Conservation (phyloP, 1,140 invertebrate species). For the Calephelis virginiensis region DNA sequence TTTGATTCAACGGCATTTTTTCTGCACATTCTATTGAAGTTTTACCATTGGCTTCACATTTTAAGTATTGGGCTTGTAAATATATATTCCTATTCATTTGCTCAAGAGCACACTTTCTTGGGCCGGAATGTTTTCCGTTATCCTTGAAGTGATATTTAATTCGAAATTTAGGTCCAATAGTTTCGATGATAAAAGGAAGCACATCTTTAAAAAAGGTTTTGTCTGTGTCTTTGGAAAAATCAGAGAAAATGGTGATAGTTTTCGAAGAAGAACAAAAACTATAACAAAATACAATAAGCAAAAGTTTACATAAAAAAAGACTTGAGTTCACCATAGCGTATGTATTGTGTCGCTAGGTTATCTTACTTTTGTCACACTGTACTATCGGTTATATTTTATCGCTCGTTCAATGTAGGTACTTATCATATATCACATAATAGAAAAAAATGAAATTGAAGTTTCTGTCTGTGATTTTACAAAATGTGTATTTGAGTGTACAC, state of each 20-base stretch:
- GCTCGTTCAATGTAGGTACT: too few species aligned
- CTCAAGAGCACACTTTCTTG: constrained; percentile 32
- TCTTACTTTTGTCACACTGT: too few species aligned
- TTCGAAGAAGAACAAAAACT: constrained; percentile 6
- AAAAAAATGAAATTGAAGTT: too few species aligned
- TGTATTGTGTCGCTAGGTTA: too few species aligned
- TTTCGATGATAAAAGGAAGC: constrained; percentile 37
- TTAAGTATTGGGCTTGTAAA: constrained; percentile 36
- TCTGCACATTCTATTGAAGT: constrained; percentile 20
- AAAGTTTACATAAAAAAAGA: too few species aligned
- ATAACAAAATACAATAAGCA: constrained; percentile 3
- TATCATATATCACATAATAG: too few species aligned
- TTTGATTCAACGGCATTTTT: constrained; percentile 24
- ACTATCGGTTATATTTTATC: too few species aligned
- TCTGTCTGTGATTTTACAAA: too few species aligned
- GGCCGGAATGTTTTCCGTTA: constrained; percentile 25
- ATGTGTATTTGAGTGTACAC: too few species aligned
- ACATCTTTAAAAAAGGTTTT: constrained; percentile 35
- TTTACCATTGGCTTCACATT: constrained; percentile 29
- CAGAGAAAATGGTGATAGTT: constrained; percentile 28
- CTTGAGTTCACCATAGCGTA: too few species aligned
- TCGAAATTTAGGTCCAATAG: constrained; percentile 29
- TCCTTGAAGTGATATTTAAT: constrained; percentile 36
- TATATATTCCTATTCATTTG: constrained; percentile 31
- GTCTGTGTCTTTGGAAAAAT: constrained; percentile 35